A percentile compares a stretch with the other conserved stretches of the same genome.
Conservation (phyloP, 2,113 vertebrate species). For the Petroica traversi region DNA sequence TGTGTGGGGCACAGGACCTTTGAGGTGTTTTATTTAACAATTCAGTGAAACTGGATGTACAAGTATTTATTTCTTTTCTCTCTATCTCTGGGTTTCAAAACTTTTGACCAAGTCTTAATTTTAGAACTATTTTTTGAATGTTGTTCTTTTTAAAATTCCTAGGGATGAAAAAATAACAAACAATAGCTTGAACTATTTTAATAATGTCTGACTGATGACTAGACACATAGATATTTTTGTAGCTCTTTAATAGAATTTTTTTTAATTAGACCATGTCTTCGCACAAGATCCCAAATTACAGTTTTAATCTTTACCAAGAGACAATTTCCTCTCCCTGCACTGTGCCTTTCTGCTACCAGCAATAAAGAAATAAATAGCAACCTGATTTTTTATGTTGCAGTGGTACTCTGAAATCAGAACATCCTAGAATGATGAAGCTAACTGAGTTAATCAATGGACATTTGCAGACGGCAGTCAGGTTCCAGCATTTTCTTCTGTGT, state of each 20-base stretch:
- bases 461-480: background rate
- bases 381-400: background rate
- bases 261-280: background rate
- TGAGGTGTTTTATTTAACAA: background rate
- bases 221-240: background rate
- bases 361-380: slow-evolving; percentile 7
- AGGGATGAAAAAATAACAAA: background rate
- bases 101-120: background rate
- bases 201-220: slow-evolving; percentile 32
- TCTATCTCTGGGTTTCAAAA: background rate
- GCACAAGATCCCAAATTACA: slow-evolving; percentile 22
- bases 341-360: background rate
- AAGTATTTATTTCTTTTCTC: background rate
- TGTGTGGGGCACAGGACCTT: background rate
- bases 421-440: background rate
- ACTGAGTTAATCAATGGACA: background rate
- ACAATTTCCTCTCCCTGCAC: slow-evolving; percentile 35
- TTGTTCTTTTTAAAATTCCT: background rate
- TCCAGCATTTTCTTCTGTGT: background rate
- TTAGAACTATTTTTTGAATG: background rate
- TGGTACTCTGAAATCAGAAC: background rate
- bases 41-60: background rate
- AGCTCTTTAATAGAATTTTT: background rate
- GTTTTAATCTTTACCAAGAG: slow-evolving; percentile 42
- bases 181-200: slow-evolving; percentile 1